These are phyloP conservation scores for Agrenia bidenticulata DNA, from an alignment of 2,888 invertebrate genomes.

Conservation along the genomic window DNA sequence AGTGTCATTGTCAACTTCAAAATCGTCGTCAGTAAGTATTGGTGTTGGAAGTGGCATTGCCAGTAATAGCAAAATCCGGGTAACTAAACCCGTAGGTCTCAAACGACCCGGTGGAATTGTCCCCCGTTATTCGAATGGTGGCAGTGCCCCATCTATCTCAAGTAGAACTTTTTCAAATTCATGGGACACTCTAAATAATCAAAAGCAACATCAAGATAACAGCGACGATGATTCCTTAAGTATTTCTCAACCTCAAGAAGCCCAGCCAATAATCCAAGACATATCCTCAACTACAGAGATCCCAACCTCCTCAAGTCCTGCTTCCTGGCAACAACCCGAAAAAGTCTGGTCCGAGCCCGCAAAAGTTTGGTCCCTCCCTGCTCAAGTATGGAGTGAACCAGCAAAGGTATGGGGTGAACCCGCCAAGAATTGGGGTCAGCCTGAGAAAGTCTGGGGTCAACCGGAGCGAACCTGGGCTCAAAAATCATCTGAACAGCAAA, in stretches of 20 bases:
- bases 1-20: too few species aligned
- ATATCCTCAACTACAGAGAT: neutral
- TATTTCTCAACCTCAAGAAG: neutral
- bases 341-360: constrained; percentile 56
- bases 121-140: too few species aligned
- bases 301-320: constrained; percentile 22
- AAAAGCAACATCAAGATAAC: too few species aligned
- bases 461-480: constrained; percentile 61
- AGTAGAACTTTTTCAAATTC: too few species aligned
- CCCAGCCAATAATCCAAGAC: neutral
- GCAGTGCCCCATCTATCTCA: too few species aligned
- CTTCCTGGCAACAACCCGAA: constrained; percentile 53
- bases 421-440: constrained; percentile 58
- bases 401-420: constrained; percentile 59
- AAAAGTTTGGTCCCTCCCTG: constrained; percentile 60
- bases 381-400: constrained; percentile 61
- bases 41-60: too few species aligned
- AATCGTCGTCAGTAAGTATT: too few species aligned
- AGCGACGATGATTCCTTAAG: too few species aligned
- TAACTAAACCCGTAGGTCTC: too few species aligned
- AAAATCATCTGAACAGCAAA: neutral
- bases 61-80: too few species aligned
- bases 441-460: constrained; percentile 55
- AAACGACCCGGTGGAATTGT: too few species aligned
- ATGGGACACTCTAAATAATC: too few species aligned